Evolutionary conservation across 2,888 invertebrate species (phyloP), one percentile per base, ranked within the genome.

Genomic region (Apocheima hispidaria): DNA sequence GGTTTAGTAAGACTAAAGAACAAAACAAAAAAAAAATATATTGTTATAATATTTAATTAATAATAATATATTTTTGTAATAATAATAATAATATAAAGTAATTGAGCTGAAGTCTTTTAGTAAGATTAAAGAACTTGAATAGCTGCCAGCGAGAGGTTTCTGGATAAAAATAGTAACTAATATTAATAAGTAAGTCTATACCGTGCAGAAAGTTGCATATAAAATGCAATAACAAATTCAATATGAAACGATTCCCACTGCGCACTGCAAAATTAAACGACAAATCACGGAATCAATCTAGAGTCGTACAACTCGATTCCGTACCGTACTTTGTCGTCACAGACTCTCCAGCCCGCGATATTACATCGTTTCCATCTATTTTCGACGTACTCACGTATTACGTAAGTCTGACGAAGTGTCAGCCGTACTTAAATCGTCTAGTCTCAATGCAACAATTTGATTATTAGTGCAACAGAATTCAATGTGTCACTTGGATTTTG

Each of bases 321-420:
- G 21, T n/a, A 12, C 9, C 23, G 50, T 38, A 38, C 36, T 40
- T 51, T 28, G 38, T 51, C 28, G 40, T 26, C 38, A 38, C 51
- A 30, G 20, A 20, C 38, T 40, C 51, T 23, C 35, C 18, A 35
- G 51, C 28, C n/a, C 18, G 40, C 40, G 2, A 28, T 51, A 40
- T 40, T 51, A 40, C 40, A 26, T 9, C 12, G 40, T 18, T 10
- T 18, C 7, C 21, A 21, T 33, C 50, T 60, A 54, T 60, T 60
- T 60, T 50, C 30, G 43, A 49, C 43, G 35, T 41, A 28, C 44
- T 21, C 38, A 21, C 49, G 57, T 53, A 41, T 41, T 43, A 43
- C 60, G 54, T 54, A 60, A 54, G 54, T 60, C 54, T 54, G 16
- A 46, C 46, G 40, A 20, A 48, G 60, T 54, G 54, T 36, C 54